A percentile compares a stretch with the other conserved stretches of the same genome.
phyloP scores from a whole-genome alignment of 2,797 vertebrate species.

The Melanotaenia trifasciata region DNA sequence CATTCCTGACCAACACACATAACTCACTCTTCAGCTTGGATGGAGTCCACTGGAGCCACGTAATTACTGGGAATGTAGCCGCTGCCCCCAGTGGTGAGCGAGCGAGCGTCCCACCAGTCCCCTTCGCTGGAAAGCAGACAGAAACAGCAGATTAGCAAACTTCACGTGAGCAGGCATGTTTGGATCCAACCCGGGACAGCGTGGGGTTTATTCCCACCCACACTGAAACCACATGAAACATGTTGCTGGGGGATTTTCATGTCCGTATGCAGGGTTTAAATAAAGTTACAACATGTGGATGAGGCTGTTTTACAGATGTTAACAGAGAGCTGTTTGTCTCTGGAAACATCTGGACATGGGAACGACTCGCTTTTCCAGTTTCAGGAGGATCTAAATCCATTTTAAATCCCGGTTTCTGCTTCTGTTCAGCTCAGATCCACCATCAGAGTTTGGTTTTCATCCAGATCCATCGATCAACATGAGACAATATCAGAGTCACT shows the following conservation, averaged over 20 bases:
- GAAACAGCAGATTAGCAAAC: conserved; percentile 20
- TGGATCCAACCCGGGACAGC: background rate
- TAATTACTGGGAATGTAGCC: conserved; percentile 99
- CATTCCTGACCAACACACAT: background rate
- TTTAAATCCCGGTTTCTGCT: too few species aligned
- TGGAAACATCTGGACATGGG: too few species aligned
- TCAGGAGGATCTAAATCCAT: too few species aligned
- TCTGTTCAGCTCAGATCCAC: too few species aligned
- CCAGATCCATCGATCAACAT: too few species aligned
- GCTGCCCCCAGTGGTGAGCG: conserved; percentile 92
- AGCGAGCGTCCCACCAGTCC: conserved; percentile 98
- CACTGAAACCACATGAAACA: background rate
- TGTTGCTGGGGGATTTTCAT: background rate
- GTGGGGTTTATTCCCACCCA: background rate
- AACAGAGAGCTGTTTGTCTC: too few species aligned
- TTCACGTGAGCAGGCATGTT: conserved; percentile 1
- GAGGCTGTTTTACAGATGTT: background rate
- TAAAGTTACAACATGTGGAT: background rate
- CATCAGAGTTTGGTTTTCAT: too few species aligned
- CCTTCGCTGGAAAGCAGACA: conserved; percentile 88
- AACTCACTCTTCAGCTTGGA: conserved; percentile 98
- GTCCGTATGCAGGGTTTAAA: background rate
- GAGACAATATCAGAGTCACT: too few species aligned
- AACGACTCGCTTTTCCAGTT: too few species aligned
- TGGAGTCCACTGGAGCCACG: conserved; percentile 97